Evolutionary conservation across 1,140 invertebrate species (phyloP).

Genomic region (Rhynchophorus ferrugineus): DNA sequence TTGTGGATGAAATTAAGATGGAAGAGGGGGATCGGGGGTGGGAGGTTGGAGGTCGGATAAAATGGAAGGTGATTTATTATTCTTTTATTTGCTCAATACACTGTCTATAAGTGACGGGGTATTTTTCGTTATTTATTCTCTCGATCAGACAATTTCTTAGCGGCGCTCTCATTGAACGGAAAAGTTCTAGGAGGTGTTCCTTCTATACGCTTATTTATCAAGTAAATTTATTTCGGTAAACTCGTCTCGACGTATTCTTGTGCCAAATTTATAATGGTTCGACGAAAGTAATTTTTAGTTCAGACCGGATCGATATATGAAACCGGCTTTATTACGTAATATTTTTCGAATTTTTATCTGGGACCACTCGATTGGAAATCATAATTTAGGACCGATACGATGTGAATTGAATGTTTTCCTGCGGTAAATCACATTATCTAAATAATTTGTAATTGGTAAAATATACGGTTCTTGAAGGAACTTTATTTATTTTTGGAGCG

Average conservation of each 20-base stretch:
- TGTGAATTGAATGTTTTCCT: too few relatives aligned
- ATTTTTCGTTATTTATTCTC: conserved; percentile 25
- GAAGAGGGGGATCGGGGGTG: background rate
- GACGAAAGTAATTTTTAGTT: conserved; percentile 16
- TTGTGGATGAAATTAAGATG: conserved; percentile 30
- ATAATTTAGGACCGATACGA: too few relatives aligned
- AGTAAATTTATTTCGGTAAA: conserved; percentile 20
- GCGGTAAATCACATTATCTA: too few relatives aligned
- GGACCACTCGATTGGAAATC: too few relatives aligned
- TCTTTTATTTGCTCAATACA: conserved; percentile 32
- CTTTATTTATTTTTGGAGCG: too few relatives aligned
- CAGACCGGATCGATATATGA: too few relatives aligned
- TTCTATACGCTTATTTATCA: conserved; percentile 20
- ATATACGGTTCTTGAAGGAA: too few relatives aligned
- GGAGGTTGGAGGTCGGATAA: conserved; percentile 13
- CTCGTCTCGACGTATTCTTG: conserved; percentile 2
- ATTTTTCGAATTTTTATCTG: too few relatives aligned
- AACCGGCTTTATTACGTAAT: too few relatives aligned
- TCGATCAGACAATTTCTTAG: conserved; percentile 22
- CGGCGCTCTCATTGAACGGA: conserved; percentile 15
- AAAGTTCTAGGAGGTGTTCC: conserved; percentile 22
- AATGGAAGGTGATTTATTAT: conserved; percentile 33
- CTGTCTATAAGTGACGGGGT: conserved; percentile 25
- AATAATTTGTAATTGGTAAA: too few relatives aligned
- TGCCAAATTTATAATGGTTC: conserved; percentile 18